phyloP scores from a whole-genome alignment of 2,113 vertebrate genomes.

The Morone saxatilis region DNA sequence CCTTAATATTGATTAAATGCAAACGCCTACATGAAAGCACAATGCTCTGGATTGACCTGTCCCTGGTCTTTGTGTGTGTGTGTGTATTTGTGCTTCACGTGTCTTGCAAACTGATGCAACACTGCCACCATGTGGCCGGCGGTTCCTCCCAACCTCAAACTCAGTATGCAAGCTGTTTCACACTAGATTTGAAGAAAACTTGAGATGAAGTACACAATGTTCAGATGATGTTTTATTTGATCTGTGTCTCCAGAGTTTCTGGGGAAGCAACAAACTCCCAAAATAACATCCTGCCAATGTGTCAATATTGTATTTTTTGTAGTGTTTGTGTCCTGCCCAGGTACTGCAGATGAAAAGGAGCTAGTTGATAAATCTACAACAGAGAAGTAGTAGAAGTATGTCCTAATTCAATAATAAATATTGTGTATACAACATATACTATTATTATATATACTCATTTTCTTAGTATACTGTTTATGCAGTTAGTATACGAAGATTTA shows the following conservation, averaged over 20 bases:
- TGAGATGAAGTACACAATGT: conserved; percentile 20
- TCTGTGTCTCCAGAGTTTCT: conserved; percentile 26
- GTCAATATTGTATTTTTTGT: neutral
- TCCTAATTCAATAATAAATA: neutral
- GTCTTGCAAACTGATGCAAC: conserved; percentile 30
- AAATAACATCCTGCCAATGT: conserved; percentile 20
- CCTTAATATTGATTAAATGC: conserved; percentile 45
- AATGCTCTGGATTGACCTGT: conserved; percentile 48
- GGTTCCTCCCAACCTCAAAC: neutral
- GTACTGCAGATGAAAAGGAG: conserved; percentile 19
- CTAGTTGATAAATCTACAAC: neutral
- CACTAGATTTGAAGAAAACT: conserved; percentile 13
- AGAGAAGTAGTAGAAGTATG: neutral
- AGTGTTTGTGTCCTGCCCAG: conserved; percentile 4
- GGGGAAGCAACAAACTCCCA: conserved; percentile 20
- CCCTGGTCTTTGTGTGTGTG: conserved; percentile 6
- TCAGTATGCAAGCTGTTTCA: neutral
- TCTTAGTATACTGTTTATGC: neutral
- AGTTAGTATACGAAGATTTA: neutral
- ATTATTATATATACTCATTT: neutral
- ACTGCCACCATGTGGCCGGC: conserved; percentile 66
- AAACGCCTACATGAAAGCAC: conserved; percentile 23
- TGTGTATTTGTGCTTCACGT: neutral
- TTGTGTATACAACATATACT: neutral
- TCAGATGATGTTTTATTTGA: conserved; percentile 25